phyloP scores from a whole-genome alignment of 1,140 invertebrate genomes.

The Hypothenemus hampei region DNA sequence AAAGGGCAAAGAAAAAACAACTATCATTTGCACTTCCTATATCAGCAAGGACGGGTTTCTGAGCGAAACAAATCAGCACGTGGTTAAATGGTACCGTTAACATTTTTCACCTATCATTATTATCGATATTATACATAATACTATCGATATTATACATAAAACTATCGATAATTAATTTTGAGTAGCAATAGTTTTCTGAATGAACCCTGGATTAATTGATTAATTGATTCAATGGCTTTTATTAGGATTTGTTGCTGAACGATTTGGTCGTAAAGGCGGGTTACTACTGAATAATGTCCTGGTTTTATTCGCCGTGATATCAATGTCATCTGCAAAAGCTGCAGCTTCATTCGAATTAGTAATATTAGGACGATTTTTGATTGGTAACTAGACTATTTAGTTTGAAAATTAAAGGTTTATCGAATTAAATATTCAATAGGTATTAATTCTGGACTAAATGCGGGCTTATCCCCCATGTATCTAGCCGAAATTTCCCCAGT shows the following conservation, averaged over 20 bases:
- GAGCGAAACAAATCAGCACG: too few relatives aligned
- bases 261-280: slow-evolving; percentile 75
- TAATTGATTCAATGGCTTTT: too few relatives aligned
- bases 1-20: too few relatives aligned
- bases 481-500: slow-evolving; percentile 81
- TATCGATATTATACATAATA: too few relatives aligned
- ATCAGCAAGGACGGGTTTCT: too few relatives aligned
- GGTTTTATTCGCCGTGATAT: slow-evolving; percentile 60
- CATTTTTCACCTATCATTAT: too few relatives aligned
- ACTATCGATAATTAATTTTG: too few relatives aligned
- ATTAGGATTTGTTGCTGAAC: slow-evolving; percentile 48
- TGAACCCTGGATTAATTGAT: too few relatives aligned
- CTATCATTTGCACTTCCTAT: too few relatives aligned
- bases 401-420: background rate
- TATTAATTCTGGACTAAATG: slow-evolving; percentile 77
- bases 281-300: slow-evolving; percentile 78
- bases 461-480: slow-evolving; percentile 84
- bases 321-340: slow-evolving; percentile 57
- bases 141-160: too few relatives aligned
- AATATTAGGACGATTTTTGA: slow-evolving; percentile 72
- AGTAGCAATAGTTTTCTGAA: too few relatives aligned
- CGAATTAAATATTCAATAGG: background rate
- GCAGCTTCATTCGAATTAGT: slow-evolving; percentile 68
- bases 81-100: too few relatives aligned
- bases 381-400: slow-evolving; percentile 50